A percentile compares a stretch with the other conserved stretches of the same genome.
Evolutionary conservation across 2,888 invertebrate species (phyloP).

Genomic region (Amphipoea oculea): DNA sequence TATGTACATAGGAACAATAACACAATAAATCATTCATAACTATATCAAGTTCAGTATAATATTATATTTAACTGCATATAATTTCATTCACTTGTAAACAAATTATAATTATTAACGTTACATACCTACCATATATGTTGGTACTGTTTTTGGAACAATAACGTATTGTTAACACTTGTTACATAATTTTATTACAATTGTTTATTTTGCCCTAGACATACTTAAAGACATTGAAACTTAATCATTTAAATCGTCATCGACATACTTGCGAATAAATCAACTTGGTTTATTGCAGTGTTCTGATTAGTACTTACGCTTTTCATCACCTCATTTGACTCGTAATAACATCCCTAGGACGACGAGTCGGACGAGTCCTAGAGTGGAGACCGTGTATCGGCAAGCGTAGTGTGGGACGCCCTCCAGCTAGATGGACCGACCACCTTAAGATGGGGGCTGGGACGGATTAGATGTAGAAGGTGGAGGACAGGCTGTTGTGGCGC

Average conservation of each 20-base stretch:
- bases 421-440: no score
- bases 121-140: slow-evolving; percentile 1
- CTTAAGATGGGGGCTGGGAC: no score
- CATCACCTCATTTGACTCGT: background rate
- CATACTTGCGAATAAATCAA: background rate
- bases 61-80: slow-evolving; percentile 1
- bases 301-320: background rate
- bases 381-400: no score
- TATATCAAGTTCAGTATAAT: slow-evolving; percentile 44
- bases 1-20: slow-evolving; percentile 36
- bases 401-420: no score
- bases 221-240: background rate
- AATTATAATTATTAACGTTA: slow-evolving; percentile 11
- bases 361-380: no score
- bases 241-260: background rate
- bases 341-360: background rate
- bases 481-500: no score
- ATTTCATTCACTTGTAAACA: slow-evolving; percentile 39
- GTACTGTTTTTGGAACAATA: slow-evolving; percentile 60
- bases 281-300: background rate
- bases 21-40: slow-evolving; percentile 39
- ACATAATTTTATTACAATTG: slow-evolving; percentile 50
- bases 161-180: slow-evolving; percentile 49
- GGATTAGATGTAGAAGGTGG: no score
- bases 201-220: slow-evolving; percentile 55